Base-by-base conservation (phyloP, 2,113 vertebrate species). In the Pseudois nayaur region DNA sequence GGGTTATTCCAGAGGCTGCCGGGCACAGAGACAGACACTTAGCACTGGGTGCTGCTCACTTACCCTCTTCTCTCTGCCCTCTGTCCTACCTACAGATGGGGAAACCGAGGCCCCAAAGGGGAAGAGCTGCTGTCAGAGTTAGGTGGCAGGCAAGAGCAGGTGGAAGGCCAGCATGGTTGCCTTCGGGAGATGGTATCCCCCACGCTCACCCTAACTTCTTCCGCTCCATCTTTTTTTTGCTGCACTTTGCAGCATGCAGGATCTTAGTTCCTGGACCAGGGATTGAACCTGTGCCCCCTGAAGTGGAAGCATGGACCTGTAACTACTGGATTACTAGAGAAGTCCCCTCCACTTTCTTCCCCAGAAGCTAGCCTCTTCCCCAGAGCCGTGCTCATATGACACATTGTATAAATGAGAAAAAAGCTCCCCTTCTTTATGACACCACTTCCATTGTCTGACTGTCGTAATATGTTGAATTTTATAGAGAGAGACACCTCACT, bases 1-100 rank as follows among this genome's bases (percentile, higher is more conserved):
- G 76, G 98, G 95, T 99, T 99, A 83, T 96, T 99, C 99, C 99
- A 99, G 89, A 99, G 98, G 96, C 99, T 99, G 96, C 8, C 62
- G 79, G 95, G 45, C 86, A 54, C 85, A 98, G 97, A 2, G 45
- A 97, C 27, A 95, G 97, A 82, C 54, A 10, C 50, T 98, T 62
- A 89, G 87, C 17, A 7, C 3, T 6, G 2, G 59, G 91, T n/a
- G 10, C 12, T 33, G 25, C 33, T 74, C 55, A 16, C 21, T 13
- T 16, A 1, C 13, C 33, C 48, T 92, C 74, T 27, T 1, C 11
- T 33, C 95, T 87, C 78, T 27, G 27, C 15, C 55, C 19, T 14
- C n/a, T 21, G 52, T 60, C 79, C 55, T 15, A 7, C 16, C 74
- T 54, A n/a, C 29, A 48, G 40, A 13, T 0, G 8, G 17, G 62